Base-by-base conservation (phyloP, 2,797 vertebrate genomes). In the Danio aesculapii region DNA sequence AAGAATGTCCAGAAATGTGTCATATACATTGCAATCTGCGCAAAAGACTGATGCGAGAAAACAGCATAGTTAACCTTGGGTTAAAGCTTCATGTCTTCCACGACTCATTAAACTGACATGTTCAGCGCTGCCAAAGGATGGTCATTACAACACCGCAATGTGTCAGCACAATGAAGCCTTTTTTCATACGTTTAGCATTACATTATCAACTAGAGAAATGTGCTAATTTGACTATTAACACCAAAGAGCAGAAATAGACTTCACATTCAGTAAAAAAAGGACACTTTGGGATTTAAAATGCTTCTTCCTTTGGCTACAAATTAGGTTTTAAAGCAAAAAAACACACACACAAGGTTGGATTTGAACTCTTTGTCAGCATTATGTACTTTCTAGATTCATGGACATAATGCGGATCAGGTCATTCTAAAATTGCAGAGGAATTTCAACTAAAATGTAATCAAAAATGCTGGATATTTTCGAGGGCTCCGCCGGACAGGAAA, bases 401-500 rank as follows among this genome's bases (percentile, higher is more conserved):
- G 71, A 68, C 53, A 13, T 17, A 30, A 13, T 4, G 47, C 52
- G 58, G 17, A 63, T 30, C 6, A 50, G 78, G 78, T 86, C 81
- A 83, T 70, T 86, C 58, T 73, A 63, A 81, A 81, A 84, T 83
- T 43, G 66, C 69, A 49, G 55, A 71, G 70, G 83, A 79, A 79
- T 79, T 83, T 71, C 71, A 75, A 30, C 81, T 85, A 83, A 79
- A 83, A 86, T 69, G 72, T 79, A 83, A 83, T 86, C 75, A 87
- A 81, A 75, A 70, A 77, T 9, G 44, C 12, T 6, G 49, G 47
- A 12, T 57, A 63, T 71, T 63, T 79, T 63, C 21, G 70, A 62
- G 69, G 66, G 52, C 75, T 68, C 46, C 71, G 68, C 73, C 17
- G 74, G 59, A 21, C 63, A 79, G 75, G 58, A 73, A 72, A 79